phyloP scores from a whole-genome alignment of 2,797 vertebrate genomes.

The Loriculus beryllinus region DNA sequence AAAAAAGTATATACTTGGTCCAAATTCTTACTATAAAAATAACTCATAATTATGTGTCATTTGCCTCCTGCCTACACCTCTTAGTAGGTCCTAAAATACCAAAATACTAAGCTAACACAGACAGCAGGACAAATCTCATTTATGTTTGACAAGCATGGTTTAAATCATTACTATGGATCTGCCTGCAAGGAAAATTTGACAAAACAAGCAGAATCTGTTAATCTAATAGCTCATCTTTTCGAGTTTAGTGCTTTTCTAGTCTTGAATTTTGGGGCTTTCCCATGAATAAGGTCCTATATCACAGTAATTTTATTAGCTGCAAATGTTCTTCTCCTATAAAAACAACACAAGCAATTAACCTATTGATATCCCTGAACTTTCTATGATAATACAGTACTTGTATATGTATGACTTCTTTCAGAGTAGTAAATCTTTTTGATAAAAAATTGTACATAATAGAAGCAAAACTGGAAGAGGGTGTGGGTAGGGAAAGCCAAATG shows the following conservation, averaged over 20 bases:
- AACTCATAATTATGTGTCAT: neutral
- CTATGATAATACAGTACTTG: neutral
- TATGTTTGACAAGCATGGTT: neutral
- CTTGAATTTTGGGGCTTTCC: neutral
- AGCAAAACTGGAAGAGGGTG: neutral
- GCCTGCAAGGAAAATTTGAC: neutral
- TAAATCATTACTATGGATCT: neutral
- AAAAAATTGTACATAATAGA: neutral
- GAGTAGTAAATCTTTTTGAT: neutral
- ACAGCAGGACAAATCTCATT: neutral
- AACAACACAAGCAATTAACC: neutral
- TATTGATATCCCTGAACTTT: neutral
- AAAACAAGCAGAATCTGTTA: neutral
- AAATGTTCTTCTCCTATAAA: neutral
- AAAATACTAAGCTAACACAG: constrained; percentile 11
- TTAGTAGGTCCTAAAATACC: neutral
- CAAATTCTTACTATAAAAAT: neutral
- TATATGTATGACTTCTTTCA: neutral
- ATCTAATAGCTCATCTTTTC: neutral
- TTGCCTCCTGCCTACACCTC: neutral
- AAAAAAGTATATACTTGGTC: neutral
- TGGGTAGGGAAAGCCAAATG: neutral
- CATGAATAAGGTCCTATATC: neutral
- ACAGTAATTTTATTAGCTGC: neutral
- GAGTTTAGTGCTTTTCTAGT: neutral